Base-by-base conservation (phyloP, 2,113 vertebrate genomes). In the Pimephales promelas region DNA sequence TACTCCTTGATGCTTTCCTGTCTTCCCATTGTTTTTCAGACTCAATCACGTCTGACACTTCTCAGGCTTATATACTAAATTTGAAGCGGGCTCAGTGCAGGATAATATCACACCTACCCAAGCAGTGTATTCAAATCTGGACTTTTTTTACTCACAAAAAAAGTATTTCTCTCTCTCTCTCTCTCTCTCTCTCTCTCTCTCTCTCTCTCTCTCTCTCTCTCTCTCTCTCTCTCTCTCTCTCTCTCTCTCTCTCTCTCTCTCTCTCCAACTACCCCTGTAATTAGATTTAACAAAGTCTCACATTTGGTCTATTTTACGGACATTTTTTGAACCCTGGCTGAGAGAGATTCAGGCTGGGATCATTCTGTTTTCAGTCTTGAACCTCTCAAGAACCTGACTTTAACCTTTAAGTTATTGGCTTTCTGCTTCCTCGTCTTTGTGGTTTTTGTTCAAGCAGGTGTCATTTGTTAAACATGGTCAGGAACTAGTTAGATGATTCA, bases 391-490 rank as follows among this genome's bases (percentile, higher is more conserved):
- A 71, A 45, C 22, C n/a, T 78, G 4, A 1, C n/a, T 61, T 45
- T 78, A 78, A 78, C 40, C 26, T 79, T 84, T 79, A 36, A 73
- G 7, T 11, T 6, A 57, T 40, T 57, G 28, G 8, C 14, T 61
- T 57, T 59, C 26, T 49, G 26, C 34, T 52, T 45, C 36, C 36
- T 84, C 80, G n/a, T 72, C 16, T 43, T 22, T 78, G 54, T 52
- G 2, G 28, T 56, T 83, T 64, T 34, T 20, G 40, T 68, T 75
- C 34, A 11, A 71, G 31, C 43, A 82, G 71, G 20, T 81, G 56
- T 24, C 78, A 61, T 72, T 76, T 84, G 79, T 24, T 84, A 57
- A 61, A 54, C 61, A 64, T 74, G 68, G 71, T 61, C 52, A 36
- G 11, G 31, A n/a, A 11, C 22, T 61, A 6, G 73, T 43, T 36